Conservation (phyloP, 2,113 vertebrate genomes). For the Epinephelus moara region DNA sequence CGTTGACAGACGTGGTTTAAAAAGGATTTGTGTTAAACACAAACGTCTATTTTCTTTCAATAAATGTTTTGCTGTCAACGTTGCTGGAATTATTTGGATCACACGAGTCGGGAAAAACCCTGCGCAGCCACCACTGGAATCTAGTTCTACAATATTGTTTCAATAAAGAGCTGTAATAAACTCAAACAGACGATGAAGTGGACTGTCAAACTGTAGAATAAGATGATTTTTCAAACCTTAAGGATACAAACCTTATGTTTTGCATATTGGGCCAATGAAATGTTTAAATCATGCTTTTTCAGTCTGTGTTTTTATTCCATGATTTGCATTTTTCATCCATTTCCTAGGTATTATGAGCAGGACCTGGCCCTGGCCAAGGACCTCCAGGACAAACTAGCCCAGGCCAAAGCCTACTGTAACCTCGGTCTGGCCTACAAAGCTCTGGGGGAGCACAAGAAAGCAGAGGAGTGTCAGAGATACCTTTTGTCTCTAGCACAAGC, state of each 20-base stretch:
- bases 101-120: too few species aligned
- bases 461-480: slow-evolving; percentile 96
- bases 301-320: not conserved
- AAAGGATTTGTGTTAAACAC: too few species aligned
- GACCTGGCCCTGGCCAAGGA: slow-evolving; percentile 95
- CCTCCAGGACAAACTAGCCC: slow-evolving; percentile 94
- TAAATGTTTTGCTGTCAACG: too few species aligned
- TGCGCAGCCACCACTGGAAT: too few species aligned
- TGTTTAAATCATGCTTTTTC: not conserved
- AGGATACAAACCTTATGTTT: not conserved
- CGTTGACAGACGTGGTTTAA: too few species aligned
- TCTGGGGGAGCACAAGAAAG: slow-evolving; percentile 90
- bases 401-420: slow-evolving; percentile 98
- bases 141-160: too few species aligned
- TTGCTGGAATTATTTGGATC: too few species aligned
- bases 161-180: too few species aligned
- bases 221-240: not conserved
- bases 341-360: slow-evolving; percentile 90
- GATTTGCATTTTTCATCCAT: not conserved
- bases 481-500: slow-evolving; percentile 93
- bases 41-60: too few species aligned
- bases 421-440: slow-evolving; percentile 96
- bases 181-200: not conserved
- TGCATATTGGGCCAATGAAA: not conserved
- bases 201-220: not conserved